These are phyloP conservation scores for Sinocyclocheilus anshuiensis DNA, from an alignment of 2,113 vertebrate genomes.

Conservation along the genomic window DNA sequence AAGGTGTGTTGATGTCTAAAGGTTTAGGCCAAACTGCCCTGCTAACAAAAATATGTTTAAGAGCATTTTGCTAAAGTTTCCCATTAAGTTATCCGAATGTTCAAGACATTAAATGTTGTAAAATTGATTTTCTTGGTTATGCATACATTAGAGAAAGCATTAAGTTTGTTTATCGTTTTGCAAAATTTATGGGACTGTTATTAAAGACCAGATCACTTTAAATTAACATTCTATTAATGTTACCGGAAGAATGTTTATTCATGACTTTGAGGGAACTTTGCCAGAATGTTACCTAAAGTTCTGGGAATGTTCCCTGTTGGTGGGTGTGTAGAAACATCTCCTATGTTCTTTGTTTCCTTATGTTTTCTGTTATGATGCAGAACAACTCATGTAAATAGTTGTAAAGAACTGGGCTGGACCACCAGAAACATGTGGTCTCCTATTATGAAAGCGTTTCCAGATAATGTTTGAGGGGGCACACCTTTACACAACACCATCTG, in stretches of 20 bases:
- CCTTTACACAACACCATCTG: slow-evolving; percentile 22
- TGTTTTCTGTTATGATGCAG: neutral
- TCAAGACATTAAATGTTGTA: neutral
- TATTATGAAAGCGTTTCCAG: neutral
- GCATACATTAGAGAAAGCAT: neutral
- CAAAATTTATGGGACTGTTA: neutral
- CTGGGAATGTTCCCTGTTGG: neutral
- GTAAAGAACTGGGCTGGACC: neutral
- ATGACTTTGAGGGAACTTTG: neutral
- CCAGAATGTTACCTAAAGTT: neutral
- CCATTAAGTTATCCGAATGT: neutral
- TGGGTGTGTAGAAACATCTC: neutral
- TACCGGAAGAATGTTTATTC: neutral
- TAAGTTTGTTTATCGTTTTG: neutral
- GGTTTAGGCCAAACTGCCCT: neutral
- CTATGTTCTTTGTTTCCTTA: neutral
- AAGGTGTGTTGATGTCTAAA: neutral
- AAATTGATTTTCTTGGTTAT: neutral
- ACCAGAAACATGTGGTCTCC: neutral
- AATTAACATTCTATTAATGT: neutral
- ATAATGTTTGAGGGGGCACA: slow-evolving; percentile 3
- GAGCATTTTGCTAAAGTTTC: neutral
- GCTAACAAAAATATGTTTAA: neutral
- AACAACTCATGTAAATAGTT: neutral
- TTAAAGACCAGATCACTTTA: neutral